Percentiles rank a stretch among this genome's conserved stretches.
Evolutionary conservation across 1,140 invertebrate species (phyloP).

Genomic region (Eumaeus atala): DNA sequence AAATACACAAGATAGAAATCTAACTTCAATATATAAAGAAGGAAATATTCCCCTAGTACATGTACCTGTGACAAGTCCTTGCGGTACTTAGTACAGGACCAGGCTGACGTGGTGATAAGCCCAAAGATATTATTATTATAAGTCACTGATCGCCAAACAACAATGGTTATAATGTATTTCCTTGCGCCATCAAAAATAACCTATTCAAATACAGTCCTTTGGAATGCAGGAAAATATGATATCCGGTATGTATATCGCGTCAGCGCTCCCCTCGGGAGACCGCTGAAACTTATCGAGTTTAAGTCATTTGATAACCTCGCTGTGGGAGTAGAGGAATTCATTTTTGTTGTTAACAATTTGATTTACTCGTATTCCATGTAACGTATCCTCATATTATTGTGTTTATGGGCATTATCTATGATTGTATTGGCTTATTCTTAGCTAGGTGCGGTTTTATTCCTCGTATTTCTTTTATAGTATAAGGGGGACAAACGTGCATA

Average conservation of each 20-base stretch:
- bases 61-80: too few species aligned
- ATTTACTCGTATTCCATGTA: slow-evolving; percentile 3
- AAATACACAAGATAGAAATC: too few species aligned
- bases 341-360: slow-evolving; percentile 17
- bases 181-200: background rate
- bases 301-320: slow-evolving; percentile 15
- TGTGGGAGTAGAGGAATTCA: slow-evolving; percentile 9
- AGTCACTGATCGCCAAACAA: too few species aligned
- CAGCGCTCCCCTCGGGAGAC: background rate
- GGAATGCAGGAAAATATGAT: slow-evolving; percentile 7
- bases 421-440: background rate
- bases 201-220: background rate
- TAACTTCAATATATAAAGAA: too few species aligned
- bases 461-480: too few species aligned
- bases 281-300: slow-evolving; percentile 15
- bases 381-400: background rate
- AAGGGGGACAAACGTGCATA: too few species aligned
- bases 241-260: slow-evolving; percentile 4
- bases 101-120: too few species aligned
- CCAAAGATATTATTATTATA: too few species aligned
- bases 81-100: too few species aligned
- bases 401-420: background rate
- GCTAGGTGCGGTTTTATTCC: background rate
- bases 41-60: too few species aligned
- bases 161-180: background rate